Conservation (phyloP, 2,113 vertebrate genomes). For the Atractosteus spatula region DNA sequence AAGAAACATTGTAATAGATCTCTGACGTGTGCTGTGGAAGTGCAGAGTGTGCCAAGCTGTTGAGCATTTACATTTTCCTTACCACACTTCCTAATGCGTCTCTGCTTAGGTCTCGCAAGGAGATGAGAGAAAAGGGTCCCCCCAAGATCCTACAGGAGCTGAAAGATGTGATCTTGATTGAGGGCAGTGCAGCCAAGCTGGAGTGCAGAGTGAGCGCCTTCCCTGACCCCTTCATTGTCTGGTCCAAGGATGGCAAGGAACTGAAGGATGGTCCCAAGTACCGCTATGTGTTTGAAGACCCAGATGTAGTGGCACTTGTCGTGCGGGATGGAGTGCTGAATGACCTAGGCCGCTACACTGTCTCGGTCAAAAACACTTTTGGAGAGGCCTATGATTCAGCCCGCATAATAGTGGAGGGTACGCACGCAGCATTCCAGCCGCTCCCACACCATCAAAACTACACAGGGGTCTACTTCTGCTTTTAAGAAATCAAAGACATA, state of each 20-base stretch:
- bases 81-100: neutral
- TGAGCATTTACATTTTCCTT: neutral
- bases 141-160: conserved; percentile 58
- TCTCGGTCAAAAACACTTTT: conserved; percentile 58
- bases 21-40: no score
- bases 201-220: conserved; percentile 58
- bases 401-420: conserved; percentile 58
- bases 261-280: conserved; percentile 60
- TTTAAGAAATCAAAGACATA: no score
- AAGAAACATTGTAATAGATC: neutral
- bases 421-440: neutral
- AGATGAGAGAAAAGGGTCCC: conserved; percentile 54
- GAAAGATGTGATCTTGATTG: conserved; percentile 56
- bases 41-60: no score
- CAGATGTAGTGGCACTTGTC: conserved; percentile 54
- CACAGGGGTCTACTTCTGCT: no score
- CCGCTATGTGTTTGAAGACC: conserved; percentile 56
- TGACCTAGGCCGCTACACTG: conserved; percentile 59
- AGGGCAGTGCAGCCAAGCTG: conserved; percentile 57
- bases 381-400: conserved; percentile 54
- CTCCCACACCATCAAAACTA: neutral
- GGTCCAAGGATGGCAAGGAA: conserved; percentile 56
- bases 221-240: conserved; percentile 55
- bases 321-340: conserved; percentile 47
- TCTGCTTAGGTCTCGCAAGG: conserved; percentile 44